phyloP scores from a whole-genome alignment of 2,888 invertebrate genomes.

The Dryobotodes eremita region DNA sequence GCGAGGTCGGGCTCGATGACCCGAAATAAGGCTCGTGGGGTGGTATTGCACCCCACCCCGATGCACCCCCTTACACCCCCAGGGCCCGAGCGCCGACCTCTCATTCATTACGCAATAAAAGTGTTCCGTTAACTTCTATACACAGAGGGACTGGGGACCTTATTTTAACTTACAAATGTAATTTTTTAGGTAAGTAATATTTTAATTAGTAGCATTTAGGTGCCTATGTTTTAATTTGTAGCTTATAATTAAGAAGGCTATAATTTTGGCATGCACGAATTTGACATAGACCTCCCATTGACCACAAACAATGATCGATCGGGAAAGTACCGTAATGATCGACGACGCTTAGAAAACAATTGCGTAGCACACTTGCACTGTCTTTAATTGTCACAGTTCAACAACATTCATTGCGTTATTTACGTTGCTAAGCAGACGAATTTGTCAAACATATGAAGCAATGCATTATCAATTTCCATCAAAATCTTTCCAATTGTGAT shows the following conservation, averaged over 20 bases:
- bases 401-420: background rate
- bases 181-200: conserved; percentile 28
- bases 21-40: conserved; percentile 89
- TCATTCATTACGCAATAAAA: conserved; percentile 91
- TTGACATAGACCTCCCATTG: background rate
- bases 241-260: background rate
- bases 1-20: conserved; percentile 89
- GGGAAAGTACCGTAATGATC: background rate
- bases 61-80: conserved; percentile 69
- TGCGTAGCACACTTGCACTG: background rate
- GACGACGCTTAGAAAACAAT: background rate
- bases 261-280: background rate
- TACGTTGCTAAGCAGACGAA: background rate
- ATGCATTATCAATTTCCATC: background rate
- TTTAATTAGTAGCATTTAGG: conserved; percentile 24
- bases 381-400: background rate
- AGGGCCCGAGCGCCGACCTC: conserved; percentile 86
- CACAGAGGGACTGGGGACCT: conserved; percentile 66
- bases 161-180: conserved; percentile 54
- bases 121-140: conserved; percentile 82
- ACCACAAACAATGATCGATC: background rate
- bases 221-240: background rate
- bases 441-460: background rate
- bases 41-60: conserved; percentile 81
- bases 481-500: background rate